Base-by-base conservation (phyloP, 2,888 invertebrate genomes). In the Drosophila formosana region DNA sequence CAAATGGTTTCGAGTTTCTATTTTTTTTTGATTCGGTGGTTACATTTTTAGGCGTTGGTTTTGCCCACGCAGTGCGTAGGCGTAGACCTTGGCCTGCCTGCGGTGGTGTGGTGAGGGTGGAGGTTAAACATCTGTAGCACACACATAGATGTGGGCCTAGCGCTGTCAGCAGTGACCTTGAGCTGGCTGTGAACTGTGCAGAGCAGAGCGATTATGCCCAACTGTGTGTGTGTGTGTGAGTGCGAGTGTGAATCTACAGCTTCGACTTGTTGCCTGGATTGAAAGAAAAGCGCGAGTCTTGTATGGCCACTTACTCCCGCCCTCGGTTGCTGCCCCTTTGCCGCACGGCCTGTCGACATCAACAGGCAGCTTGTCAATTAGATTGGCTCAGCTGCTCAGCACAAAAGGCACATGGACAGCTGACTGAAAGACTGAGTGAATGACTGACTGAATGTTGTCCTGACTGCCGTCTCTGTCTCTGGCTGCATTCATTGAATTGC, bases 81-180 rank as follows among this genome's bases (percentile, higher is more conserved):
- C 41, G 45, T 51, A 47, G 55, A 5, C 53, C 26, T 50, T 43
- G 43, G 9, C 6, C 4, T 13, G 57, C 13, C 51, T 28, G 6
- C 9, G 13, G 8, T 8, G 32, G 23, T 9, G 37, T 3, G 23
- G 18, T 1, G 26, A 5, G 11, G 60, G 28, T 7, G 13, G 26
- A 28, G 5, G n/a, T 3, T n/a, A 18, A 60, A 71, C 57, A 65
- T 62, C 67, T 65, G 72, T 61, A 45, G 28, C 34, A 13, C 34
- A 43, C 30, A 39, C 53, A 50, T 71, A 66, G 32, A 62, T 60
- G 9, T 34, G 34, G 34, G 34, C 4, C 28, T 28, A 28, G 76
- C 25, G 51, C 62, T 78, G 88, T 61, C 79, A 81, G 82, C 85
- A 60, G 71, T 83, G 83, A 85, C 85, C 85, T 85, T 85, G 85